Evolutionary conservation across 1,140 invertebrate species (phyloP).

Genomic region (Luehdorfia chinensis): DNA sequence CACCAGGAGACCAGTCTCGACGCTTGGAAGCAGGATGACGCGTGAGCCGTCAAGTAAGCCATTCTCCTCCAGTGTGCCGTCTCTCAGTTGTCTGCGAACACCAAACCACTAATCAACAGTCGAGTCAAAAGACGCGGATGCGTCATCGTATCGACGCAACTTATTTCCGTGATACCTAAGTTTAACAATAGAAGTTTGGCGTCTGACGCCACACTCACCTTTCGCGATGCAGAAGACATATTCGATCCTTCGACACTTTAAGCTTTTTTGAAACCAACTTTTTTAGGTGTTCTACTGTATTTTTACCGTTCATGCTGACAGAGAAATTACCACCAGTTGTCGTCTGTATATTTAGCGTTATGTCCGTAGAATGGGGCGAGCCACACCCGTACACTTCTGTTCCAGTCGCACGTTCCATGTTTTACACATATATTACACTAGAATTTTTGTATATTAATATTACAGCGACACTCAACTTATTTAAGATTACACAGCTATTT

Average conservation of each 20-base stretch:
- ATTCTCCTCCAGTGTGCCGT: conserved; percentile 92
- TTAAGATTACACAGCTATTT: conserved; percentile 73
- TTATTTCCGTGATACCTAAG: conserved; percentile 73
- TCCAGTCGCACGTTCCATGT: conserved; percentile 71
- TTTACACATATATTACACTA: conserved; percentile 72
- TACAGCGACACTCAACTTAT: conserved; percentile 57
- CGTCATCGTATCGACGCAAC: conserved; percentile 74
- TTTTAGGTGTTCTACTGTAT: conserved; percentile 92
- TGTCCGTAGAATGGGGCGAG: conserved; percentile 80
- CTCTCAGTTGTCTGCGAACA: conserved; percentile 88
- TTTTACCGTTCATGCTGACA: conserved; percentile 86
- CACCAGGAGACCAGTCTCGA: conserved; percentile 96
- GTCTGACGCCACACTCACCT: conserved; percentile 83
- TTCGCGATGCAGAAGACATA: conserved; percentile 93
- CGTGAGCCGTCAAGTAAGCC: conserved; percentile 91
- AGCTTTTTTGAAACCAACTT: conserved; percentile 94
- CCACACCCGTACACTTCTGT: conserved; percentile 81
- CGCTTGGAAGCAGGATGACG: conserved; percentile 92
- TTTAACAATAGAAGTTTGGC: conserved; percentile 75
- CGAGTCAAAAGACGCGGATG: conserved; percentile 65
- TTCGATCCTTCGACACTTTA: conserved; percentile 94
- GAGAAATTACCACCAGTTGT: conserved; percentile 94
- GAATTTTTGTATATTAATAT: conserved; percentile 57
- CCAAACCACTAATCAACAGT: conserved; percentile 55
- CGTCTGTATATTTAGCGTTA: conserved; percentile 90